These are phyloP conservation scores for Prunella himalayana DNA, from an alignment of 2,113 vertebrate species.

Conservation along the genomic window DNA sequence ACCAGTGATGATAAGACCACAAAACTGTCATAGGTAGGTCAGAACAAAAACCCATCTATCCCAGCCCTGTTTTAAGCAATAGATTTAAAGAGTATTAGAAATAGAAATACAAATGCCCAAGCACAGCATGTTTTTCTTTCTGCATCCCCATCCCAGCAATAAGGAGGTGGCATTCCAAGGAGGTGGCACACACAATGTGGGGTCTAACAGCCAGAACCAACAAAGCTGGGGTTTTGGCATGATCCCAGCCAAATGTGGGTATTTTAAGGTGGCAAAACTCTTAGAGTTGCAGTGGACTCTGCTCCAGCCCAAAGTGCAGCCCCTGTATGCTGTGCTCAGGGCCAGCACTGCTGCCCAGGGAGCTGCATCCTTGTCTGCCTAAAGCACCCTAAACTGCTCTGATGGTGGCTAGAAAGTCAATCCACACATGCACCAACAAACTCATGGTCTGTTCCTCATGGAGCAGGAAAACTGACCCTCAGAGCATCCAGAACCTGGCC, in stretches of 20 bases:
- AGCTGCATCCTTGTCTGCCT: background rate
- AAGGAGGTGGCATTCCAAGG: background rate
- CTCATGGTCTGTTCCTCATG: accelerated
- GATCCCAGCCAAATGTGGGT: background rate
- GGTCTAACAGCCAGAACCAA: background rate
- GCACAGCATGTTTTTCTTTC: accelerated
- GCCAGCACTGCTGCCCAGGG: background rate
- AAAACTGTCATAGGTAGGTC: background rate
- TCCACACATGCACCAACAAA: background rate
- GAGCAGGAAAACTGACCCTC: background rate
- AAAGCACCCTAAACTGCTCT: background rate
- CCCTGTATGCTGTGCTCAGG: background rate
- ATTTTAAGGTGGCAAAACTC: background rate
- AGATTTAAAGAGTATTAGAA: background rate
- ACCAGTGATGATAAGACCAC: background rate
- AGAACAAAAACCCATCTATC: background rate
- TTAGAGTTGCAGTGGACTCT: accelerated
- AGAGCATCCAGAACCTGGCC: background rate
- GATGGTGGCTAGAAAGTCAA: background rate
- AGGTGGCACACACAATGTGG: background rate
- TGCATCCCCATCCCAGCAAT: background rate
- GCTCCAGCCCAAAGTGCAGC: accelerated
- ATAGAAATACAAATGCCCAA: background rate
- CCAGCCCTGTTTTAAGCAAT: background rate
- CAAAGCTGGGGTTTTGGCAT: background rate